Evolutionary conservation across 1,140 invertebrate species (phyloP).

Genomic region (Saxidomus purpurata): DNA sequence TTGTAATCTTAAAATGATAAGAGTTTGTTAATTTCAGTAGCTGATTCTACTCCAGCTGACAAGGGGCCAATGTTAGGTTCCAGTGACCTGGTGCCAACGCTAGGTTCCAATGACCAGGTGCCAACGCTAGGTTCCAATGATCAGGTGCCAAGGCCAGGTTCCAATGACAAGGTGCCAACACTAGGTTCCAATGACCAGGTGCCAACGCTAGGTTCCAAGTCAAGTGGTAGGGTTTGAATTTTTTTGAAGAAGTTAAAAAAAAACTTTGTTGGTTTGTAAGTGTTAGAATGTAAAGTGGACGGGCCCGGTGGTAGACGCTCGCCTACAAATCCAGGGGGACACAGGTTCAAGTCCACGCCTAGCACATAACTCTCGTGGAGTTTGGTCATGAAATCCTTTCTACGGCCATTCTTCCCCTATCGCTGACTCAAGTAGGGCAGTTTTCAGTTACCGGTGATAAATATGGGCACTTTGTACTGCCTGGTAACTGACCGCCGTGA

Average conservation of each 20-base stretch:
- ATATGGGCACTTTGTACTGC: conserved; percentile 43
- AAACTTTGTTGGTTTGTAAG: conserved; percentile 45
- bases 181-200: conserved; percentile 42
- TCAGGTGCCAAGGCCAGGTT: not conserved
- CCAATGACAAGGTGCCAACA: conserved; percentile 45
- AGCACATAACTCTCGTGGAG: conserved; percentile 44
- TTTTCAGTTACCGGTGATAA: conserved; percentile 49
- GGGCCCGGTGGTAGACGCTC: conserved; percentile 33
- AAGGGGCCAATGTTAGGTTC: conserved; percentile 48
- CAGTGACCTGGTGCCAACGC: no score
- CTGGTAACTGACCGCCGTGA: conserved; percentile 47
- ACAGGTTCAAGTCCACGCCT: conserved; percentile 45
- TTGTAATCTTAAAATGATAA: conserved; percentile 48
- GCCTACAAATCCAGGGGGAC: conserved; percentile 41
- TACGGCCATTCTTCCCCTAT: conserved; percentile 43
- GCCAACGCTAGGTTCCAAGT: conserved; percentile 29
- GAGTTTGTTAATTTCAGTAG: conserved; percentile 48
- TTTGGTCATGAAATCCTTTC: conserved; percentile 49
- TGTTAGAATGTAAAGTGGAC: conserved; percentile 38
- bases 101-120: no score
- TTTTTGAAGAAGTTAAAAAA: conserved; percentile 51
- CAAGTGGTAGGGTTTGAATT: conserved; percentile 42
- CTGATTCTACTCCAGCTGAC: conserved; percentile 45
- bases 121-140: no score
- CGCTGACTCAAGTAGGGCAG: conserved; percentile 40